Conservation (phyloP, 1,140 invertebrate species). For the Anastatus disparis region DNA sequence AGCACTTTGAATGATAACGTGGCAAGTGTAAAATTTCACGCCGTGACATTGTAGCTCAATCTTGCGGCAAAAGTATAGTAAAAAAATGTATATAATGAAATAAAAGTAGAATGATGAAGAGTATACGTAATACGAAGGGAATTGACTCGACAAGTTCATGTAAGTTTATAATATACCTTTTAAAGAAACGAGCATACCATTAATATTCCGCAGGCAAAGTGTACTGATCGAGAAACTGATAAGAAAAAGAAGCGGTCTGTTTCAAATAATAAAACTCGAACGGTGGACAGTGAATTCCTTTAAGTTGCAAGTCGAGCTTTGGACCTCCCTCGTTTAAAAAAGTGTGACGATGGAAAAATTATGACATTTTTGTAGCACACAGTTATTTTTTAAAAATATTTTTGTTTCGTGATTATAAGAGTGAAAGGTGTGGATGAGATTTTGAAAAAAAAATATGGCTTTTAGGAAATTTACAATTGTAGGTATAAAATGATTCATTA, state of each 20-base stretch:
- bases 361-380: background rate
- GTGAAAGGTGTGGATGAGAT: slow-evolving; percentile 1
- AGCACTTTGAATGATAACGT: too few relatives aligned
- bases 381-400: too few relatives aligned
- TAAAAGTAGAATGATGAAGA: background rate
- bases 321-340: background rate
- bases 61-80: background rate
- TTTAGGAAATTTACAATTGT: too few relatives aligned
- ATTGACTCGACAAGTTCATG: too few relatives aligned
- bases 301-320: background rate
- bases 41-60: background rate
- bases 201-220: slow-evolving; percentile 21
- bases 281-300: background rate
- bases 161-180: background rate
- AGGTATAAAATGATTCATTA: too few relatives aligned
- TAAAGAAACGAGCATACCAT: background rate
- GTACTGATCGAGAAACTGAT: slow-evolving; percentile 3
- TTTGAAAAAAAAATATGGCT: too few relatives aligned
- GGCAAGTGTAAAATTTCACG: background rate
- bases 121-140: too few relatives aligned
- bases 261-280: background rate
- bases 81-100: background rate
- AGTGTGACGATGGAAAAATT: background rate
- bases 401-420: background rate
- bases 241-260: background rate